Conservation (phyloP, 2,113 vertebrate species). For the Galemys pyrenaicus region DNA sequence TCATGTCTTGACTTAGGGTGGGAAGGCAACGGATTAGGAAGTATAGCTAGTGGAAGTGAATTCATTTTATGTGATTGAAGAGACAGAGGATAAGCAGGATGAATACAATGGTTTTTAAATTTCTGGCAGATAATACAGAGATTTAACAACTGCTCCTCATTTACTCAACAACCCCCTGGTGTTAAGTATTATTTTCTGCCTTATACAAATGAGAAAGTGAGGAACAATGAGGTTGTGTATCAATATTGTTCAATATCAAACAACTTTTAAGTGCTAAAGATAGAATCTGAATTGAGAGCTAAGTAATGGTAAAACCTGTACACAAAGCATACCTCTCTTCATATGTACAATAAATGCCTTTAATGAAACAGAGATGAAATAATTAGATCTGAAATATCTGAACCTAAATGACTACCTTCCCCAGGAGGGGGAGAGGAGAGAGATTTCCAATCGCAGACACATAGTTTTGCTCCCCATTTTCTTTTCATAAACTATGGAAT, state of each 20-base stretch:
- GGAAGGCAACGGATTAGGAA: neutral
- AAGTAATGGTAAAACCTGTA: neutral
- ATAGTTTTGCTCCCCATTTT: fast-evolving
- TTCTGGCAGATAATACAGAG: neutral
- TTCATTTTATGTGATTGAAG: neutral
- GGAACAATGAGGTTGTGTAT: neutral
- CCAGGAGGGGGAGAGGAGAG: neutral
- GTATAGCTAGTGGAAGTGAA: neutral
- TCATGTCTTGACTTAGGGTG: neutral
- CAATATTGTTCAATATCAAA: neutral
- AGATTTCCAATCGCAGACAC: neutral
- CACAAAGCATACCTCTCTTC: neutral
- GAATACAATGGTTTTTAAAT: neutral
- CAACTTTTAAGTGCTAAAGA: neutral
- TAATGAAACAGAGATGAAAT: neutral
- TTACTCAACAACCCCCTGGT: neutral
- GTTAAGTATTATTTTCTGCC: neutral
- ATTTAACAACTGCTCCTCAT: neutral
- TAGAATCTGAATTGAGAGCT: neutral
- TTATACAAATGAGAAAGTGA: neutral
- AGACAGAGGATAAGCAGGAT: neutral
- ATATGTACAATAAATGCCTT: neutral
- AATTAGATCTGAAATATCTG: neutral
- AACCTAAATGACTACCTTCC: neutral
- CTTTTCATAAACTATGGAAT: neutral